phyloP scores from a whole-genome alignment of 1,140 invertebrate genomes.

The Formica selysi region DNA sequence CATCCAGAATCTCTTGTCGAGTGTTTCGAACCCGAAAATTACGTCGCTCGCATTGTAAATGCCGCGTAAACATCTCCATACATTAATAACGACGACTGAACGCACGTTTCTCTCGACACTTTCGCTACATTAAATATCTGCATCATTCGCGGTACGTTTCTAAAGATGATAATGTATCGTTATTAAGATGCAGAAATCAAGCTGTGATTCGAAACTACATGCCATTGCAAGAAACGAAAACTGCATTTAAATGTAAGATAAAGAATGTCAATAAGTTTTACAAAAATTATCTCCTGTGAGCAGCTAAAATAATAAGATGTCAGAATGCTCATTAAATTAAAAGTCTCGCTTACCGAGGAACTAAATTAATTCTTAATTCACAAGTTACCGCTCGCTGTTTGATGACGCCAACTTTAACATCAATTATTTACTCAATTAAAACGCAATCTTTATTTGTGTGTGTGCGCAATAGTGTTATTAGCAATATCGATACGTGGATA shows the following conservation, averaged over 20 bases:
- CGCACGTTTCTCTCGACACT: not conserved
- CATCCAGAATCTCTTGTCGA: constrained; percentile 11
- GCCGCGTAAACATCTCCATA: not conserved
- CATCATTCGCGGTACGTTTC: not conserved
- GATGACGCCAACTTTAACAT: not conserved
- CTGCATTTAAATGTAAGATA: not conserved
- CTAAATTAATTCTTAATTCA: not conserved
- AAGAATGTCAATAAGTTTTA: constrained; percentile 3
- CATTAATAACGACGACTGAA: constrained; percentile 38
- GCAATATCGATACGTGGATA: not conserved
- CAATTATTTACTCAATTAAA: not conserved
- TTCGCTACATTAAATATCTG: not conserved
- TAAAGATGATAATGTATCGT: not conserved
- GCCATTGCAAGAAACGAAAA: not conserved
- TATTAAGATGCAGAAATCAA: constrained; percentile 3
- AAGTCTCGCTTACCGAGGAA: not conserved
- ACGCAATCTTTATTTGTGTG: constrained; percentile 3
- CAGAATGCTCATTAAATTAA: not conserved
- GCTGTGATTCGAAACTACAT: not conserved
- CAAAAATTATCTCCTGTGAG: not conserved
- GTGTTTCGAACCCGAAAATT: not conserved
- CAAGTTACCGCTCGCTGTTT: not conserved
- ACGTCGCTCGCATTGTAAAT: not conserved
- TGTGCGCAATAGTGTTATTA: not conserved
- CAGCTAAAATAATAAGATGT: not conserved